Base-by-base conservation (phyloP, 2,797 vertebrate species). In the Nothura maculosa region DNA sequence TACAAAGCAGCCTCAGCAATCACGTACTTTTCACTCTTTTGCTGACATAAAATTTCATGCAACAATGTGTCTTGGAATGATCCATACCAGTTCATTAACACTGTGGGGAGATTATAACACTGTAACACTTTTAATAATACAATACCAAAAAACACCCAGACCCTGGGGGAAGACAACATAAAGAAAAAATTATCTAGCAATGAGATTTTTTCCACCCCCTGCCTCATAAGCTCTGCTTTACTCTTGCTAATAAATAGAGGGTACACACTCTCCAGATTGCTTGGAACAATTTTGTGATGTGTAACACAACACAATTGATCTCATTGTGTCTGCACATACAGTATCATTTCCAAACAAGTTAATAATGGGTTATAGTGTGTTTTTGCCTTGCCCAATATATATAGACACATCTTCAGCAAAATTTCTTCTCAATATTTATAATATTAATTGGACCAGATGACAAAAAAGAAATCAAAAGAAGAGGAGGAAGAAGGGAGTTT, bases 91-190 rank as follows among this genome's bases (percentile, higher is more conserved):
- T 89, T 94, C 63, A 75, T 85, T 94, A 97, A 97, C 90, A 96
- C 96, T 95, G 86, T 45, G 55, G 79, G 90, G 69, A 95, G n/a
- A 80, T 66, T 13, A 14, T 77, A 92, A 95, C 34, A 88, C 90
- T 77, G 80, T 92, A 95, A 95, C 89, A 95, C 94, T 97, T 95
- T 86, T 91, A 80, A 94, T 96, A 96, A 89, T 63, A 92, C 74
- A 74, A 77, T 45, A 87, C 30, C 12, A 54, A 87, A 80, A 80
- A 83, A 82, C 75, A 40, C 36, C 4, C 54, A 48, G 69, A 78
- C 38, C 68, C 66, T 63, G 38, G n/a, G 48, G 87, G 34, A 28
- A 12, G 36, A 42, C 28, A 40, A 52, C 54, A 55, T 55, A 90
- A n/a, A 76, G 24, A 80, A 91, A 92, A 68, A 88, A 63, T 77